These are phyloP conservation scores for Melanogrammus aeglefinus DNA, from an alignment of 2,797 vertebrate genomes.

Conservation along the genomic window DNA sequence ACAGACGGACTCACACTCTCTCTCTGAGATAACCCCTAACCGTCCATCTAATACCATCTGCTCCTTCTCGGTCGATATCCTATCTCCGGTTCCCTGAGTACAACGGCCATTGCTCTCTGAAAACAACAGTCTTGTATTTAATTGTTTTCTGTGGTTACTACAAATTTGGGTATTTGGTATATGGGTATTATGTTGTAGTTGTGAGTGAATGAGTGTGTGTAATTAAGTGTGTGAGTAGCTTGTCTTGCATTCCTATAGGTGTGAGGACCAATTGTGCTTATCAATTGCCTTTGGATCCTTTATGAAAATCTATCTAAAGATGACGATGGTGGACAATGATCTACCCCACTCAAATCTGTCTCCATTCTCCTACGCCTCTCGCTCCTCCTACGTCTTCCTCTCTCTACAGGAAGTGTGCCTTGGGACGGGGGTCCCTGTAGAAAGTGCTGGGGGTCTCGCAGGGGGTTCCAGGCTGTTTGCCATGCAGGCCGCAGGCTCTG, in stretches of 20 bases:
- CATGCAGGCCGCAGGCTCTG: constrained; percentile 94
- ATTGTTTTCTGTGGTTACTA: no score
- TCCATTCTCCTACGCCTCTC: background rate
- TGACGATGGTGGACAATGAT: background rate
- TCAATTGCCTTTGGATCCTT: no score
- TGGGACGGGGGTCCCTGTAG: constrained; percentile 38
- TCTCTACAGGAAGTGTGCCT: background rate
- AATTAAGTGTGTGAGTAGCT: no score
- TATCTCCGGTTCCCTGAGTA: background rate
- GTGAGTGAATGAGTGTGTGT: background rate
- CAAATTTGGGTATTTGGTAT: no score
- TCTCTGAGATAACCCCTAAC: background rate
- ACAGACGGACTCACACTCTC: constrained; percentile 62
- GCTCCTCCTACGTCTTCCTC: background rate
- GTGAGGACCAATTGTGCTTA: no score
- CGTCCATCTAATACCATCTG: background rate
- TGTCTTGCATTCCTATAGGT: no score
- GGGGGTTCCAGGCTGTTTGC: constrained; percentile 97
- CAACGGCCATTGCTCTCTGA: background rate
- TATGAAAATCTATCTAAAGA: no score
- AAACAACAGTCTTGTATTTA: background rate
- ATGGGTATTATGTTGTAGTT: background rate
- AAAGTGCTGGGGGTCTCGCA: constrained; percentile 55
- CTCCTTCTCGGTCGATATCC: background rate
- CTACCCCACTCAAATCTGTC: background rate